These are phyloP conservation scores for Oreochromis grahami DNA, from an alignment of 2,797 vertebrate species.

Conservation along the genomic window DNA sequence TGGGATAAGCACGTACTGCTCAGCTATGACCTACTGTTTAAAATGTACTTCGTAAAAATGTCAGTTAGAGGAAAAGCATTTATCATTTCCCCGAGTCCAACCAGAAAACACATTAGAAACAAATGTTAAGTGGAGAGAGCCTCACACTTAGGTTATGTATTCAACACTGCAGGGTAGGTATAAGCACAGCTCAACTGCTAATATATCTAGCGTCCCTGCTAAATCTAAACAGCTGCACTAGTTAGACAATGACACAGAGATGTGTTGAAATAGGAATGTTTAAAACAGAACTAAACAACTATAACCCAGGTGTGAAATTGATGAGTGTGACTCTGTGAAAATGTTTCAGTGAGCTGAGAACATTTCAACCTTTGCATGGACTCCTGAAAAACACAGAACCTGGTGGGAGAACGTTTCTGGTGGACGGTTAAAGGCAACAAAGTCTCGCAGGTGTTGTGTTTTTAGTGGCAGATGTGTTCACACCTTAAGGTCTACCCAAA, in stretches of 20 bases:
- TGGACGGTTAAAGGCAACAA: background rate
- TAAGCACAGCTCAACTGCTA: background rate
- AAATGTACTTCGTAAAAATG: conserved; percentile 44
- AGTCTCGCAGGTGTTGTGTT: conserved; percentile 1
- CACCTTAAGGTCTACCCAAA: background rate
- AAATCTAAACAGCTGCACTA: background rate
- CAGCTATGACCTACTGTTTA: conserved; percentile 29
- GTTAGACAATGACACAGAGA: background rate
- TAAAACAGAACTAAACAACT: conserved; percentile 7
- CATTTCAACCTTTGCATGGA: background rate
- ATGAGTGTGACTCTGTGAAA: background rate
- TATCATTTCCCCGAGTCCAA: conserved; percentile 26
- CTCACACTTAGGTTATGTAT: background rate
- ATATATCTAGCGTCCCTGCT: background rate
- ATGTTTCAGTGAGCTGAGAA: conserved; percentile 2
- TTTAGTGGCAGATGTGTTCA: background rate
- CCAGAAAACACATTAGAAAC: conserved; percentile 25
- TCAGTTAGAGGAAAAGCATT: conserved; percentile 35
- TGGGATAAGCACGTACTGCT: conserved; percentile 20
- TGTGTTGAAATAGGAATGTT: background rate
- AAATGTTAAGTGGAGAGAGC: conserved; percentile 15
- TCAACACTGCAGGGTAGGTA: background rate
- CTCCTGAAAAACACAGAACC: background rate
- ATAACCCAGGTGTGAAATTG: background rate
- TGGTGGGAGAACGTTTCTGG: background rate